Conservation (phyloP, 2,797 vertebrate species). For the Varecia variegata region DNA sequence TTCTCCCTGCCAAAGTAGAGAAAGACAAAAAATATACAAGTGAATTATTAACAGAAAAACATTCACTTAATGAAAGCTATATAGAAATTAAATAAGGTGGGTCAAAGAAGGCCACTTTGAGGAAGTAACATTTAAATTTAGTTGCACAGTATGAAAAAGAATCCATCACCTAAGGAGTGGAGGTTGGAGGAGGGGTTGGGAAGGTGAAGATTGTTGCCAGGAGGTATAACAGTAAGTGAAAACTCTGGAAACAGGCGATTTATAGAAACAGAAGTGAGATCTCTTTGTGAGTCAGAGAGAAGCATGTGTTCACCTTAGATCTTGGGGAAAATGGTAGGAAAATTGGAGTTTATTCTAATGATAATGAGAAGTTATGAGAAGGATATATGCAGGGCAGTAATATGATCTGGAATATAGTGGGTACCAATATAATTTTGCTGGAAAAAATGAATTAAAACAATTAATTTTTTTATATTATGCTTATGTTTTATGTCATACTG, state of each 20-base stretch:
- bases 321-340: not conserved
- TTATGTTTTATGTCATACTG: not conserved
- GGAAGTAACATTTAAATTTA: not conserved
- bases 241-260: not conserved
- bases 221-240: not conserved
- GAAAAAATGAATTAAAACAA: not conserved
- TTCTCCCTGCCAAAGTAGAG: not conserved
- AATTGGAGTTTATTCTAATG: not conserved
- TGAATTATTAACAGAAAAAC: not conserved
- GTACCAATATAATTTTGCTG: not conserved
- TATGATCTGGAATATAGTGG: not conserved
- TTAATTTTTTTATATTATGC: not conserved
- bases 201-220: not conserved
- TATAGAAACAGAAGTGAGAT: not conserved
- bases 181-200: accelerated
- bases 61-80: not conserved
- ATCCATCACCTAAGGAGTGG: not conserved
- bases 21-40: not conserved
- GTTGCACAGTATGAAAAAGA: not conserved
- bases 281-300: not conserved
- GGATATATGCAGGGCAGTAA: not conserved
- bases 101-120: not conserved
- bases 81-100: not conserved
- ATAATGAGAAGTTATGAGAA: not conserved
- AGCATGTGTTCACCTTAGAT: not conserved